Evolutionary conservation across 2,797 vertebrate genomes (phyloP), one percentile per base, ranked within the genome.

Genomic region (Sebastes hopkinsi): DNA sequence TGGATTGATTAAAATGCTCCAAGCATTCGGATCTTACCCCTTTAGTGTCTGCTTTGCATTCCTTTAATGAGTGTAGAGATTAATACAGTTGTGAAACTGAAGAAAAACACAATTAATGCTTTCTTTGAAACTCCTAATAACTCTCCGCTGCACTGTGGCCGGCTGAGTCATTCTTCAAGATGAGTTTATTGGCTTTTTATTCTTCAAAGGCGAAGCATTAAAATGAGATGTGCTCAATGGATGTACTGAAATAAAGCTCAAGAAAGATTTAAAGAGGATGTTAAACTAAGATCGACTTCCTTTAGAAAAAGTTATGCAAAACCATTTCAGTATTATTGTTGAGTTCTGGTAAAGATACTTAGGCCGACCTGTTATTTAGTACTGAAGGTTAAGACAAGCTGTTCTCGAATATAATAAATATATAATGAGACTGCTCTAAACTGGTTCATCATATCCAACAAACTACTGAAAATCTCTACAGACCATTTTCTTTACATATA

Each of bases 161-260:
- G 3, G 29, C 50, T 5, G 32, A 42, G 23, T 76, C 30, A 46
- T 55, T 59, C 50, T 36, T 62, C 20, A 30, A 18, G n/a, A 69
- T 8, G 25, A 67, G 18, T 23, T 62, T 54, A 75, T 60, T 67
- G 52, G 55, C 11, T 52, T 82, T 22, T 72, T 36, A 72, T 59
- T 80, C 50, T 29, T 69, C 8, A 75, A 13, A 68, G 66, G 25
- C 59, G 27, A 54, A 46, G 61, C 2, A 25, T 74, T 69, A 55
- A 72, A 69, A 71, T 68, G 11, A 83, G 59, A 77, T 18, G 27
- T 72, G 65, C 25, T 23, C 4, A 65, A 38, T 74, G 18, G 77
- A 4, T 62, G 54, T 62, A 6, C 36, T 71, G 67, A 16, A 50
- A 29, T 22, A 2, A 64, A 75, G 62, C 50, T 34, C 16, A 27